A percentile compares a stretch with the other conserved stretches of the same genome.
These are phyloP conservation scores for Eilema caniola DNA, from an alignment of 2,888 invertebrate species.

Conservation along the genomic window DNA sequence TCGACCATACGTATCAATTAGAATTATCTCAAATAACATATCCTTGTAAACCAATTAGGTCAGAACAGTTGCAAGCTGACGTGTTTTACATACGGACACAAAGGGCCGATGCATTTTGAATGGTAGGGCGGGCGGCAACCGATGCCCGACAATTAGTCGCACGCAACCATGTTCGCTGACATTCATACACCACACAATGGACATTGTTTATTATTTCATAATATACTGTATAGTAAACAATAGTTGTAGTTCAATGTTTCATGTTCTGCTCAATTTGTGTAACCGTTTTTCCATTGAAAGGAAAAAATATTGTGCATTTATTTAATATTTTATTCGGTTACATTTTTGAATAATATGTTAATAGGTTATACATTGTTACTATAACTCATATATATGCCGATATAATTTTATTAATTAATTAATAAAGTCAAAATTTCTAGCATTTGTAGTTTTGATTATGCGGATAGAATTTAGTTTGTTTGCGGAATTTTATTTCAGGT, in stretches of 20 bases:
- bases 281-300: neutral
- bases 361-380: too few species aligned
- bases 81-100: conserved; percentile 18
- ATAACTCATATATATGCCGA: too few species aligned
- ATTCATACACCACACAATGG: conserved; percentile 45
- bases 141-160: conserved; percentile 57
- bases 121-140: conserved; percentile 42
- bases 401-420: too few species aligned
- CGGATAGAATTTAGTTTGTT: too few species aligned
- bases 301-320: neutral
- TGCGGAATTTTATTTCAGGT: too few species aligned
- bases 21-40: conserved; percentile 8
- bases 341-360: too few species aligned
- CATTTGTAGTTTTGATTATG: too few species aligned
- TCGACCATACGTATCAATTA: neutral
- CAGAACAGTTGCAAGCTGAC: conserved; percentile 26
- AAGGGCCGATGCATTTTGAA: conserved; percentile 56
- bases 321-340: neutral
- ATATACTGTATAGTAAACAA: conserved; percentile 16
- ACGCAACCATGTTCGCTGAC: conserved; percentile 56
- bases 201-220: conserved; percentile 42
- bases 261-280: conserved; percentile 6
- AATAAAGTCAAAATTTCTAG: too few species aligned
- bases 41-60: conserved; percentile 29
- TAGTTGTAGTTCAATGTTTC: neutral